These are phyloP conservation scores for Gerris lacustris DNA, from an alignment of 2,888 invertebrate genomes.

Conservation along the genomic window DNA sequence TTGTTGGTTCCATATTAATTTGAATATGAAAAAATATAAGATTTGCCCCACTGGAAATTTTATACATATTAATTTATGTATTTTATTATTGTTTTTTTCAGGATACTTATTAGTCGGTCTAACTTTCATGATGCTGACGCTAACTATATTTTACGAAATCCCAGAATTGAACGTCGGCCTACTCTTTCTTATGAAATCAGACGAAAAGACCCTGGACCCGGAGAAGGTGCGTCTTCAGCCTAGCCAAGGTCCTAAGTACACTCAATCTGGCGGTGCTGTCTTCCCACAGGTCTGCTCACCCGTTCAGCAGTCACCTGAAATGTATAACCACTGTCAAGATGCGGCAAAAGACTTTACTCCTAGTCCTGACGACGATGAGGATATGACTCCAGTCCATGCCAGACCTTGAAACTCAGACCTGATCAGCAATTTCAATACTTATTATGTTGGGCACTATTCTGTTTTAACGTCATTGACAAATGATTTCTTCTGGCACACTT, in stretches of 20 bases:
- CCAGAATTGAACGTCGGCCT: constrained; percentile 74
- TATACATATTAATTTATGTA: too few relatives aligned
- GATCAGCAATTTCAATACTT: background rate
- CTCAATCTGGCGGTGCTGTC: constrained; percentile 33
- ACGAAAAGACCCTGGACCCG: constrained; percentile 45
- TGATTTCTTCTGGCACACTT: too few relatives aligned
- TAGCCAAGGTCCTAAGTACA: constrained; percentile 39
- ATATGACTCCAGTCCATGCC: constrained; percentile 50
- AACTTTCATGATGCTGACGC: constrained; percentile 68
- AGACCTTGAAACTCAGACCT: constrained; percentile 32
- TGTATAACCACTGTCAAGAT: background rate
- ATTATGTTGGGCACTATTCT: too few relatives aligned
- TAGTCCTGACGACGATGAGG: constrained; percentile 46
- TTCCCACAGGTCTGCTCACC: background rate
- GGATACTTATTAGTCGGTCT: constrained; percentile 69
- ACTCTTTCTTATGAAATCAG: constrained; percentile 54
- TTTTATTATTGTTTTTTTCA: constrained; percentile 36
- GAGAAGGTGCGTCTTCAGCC: constrained; percentile 56
- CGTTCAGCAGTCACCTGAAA: background rate
- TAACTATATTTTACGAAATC: constrained; percentile 78
- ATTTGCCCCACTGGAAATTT: too few relatives aligned
- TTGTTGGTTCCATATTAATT: too few relatives aligned
- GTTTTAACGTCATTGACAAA: too few relatives aligned
- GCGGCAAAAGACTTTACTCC: constrained; percentile 52
- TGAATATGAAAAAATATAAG: too few relatives aligned